phyloP scores from a whole-genome alignment of 2,113 vertebrate genomes.

The Campylomormyrus tamandua region DNA sequence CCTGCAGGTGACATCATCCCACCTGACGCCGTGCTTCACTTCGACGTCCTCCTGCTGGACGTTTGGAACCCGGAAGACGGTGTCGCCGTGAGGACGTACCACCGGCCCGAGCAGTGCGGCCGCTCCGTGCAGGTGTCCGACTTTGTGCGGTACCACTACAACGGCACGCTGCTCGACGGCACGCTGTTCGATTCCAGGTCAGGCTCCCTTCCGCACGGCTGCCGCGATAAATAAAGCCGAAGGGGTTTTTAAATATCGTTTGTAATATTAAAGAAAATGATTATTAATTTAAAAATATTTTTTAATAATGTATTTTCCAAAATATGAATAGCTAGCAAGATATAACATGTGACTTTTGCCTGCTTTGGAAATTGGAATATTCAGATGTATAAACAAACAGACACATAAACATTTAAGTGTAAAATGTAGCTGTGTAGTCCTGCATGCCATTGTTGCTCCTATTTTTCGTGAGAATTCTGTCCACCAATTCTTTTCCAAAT shows the following conservation, averaged over 20 bases:
- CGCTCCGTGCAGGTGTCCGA: constrained; percentile 90
- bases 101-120: constrained; percentile 69
- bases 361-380: background rate
- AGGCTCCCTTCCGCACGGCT: background rate
- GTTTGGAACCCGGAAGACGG: constrained; percentile 86
- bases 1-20: constrained; percentile 79
- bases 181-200: constrained; percentile 96
- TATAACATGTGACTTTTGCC: background rate
- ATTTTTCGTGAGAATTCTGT: background rate
- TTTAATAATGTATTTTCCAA: background rate
- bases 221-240: background rate
- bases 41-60: constrained; percentile 87
- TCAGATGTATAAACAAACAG: background rate
- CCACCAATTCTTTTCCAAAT: background rate
- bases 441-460: background rate
- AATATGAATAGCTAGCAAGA: background rate
- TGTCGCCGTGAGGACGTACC: constrained; percentile 76
- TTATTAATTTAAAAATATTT: background rate
- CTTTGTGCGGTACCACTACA: constrained; percentile 93
- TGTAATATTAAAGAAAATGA: background rate
- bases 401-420: no score
- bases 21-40: constrained; percentile 81
- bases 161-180: constrained; percentile 87
- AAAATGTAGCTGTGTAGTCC: background rate
- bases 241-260: background rate